Evolutionary conservation across 1,140 invertebrate species (phyloP), one percentile per base, ranked within the genome.

Genomic region (Pseudobourletiella spinata): DNA sequence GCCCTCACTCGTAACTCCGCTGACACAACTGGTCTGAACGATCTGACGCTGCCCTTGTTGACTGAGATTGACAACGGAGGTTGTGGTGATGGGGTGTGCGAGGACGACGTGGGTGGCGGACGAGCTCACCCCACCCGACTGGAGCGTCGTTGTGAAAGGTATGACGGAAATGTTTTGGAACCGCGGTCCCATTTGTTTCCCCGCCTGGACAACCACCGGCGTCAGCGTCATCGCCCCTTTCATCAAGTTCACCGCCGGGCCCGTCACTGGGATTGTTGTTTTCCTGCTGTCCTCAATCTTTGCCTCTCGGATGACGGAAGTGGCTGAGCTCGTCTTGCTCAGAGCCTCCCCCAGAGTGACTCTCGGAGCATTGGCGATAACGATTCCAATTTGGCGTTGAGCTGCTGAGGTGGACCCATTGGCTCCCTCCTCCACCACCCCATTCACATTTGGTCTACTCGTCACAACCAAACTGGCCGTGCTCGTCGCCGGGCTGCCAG

Each of bases 131-230:
- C 57, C 52, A 28, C 55, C 54, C 2, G 51, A 26, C 44, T 63
- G 61, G n/a, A 63, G 28, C 46, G 50, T 20, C 14, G 62, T 61
- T 57, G 61, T 57, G 20, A 64, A 44, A 30, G 62, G 62, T n/a
- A 64, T 68, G 42, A 67, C 55, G 8, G 65, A 63, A 59, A 67
- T 63, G 46, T 56, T 54, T 55, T 64, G 66, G 18, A 64, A 64
- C n/a, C 58, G 35, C 15, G 56, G 24, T 4, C 22, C 24, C 3
- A 64, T 48, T 63, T 64, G 66, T 57, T 65, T 61, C 30, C 46
- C 46, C 30, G 42, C 30, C 39, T 69, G 67, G 24, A 69, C 59
- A 4, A 66, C 62, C 14, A 69, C 25, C 11, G 63, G 67, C 35
- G 64, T 69, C 8, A 69, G 42, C 16, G 58, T 64, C 59, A 66